Percentiles rank a stretch among this genome's conserved stretches.
Conservation (phyloP, 2,888 invertebrate species). For the Caenorhabditis sinica region DNA sequence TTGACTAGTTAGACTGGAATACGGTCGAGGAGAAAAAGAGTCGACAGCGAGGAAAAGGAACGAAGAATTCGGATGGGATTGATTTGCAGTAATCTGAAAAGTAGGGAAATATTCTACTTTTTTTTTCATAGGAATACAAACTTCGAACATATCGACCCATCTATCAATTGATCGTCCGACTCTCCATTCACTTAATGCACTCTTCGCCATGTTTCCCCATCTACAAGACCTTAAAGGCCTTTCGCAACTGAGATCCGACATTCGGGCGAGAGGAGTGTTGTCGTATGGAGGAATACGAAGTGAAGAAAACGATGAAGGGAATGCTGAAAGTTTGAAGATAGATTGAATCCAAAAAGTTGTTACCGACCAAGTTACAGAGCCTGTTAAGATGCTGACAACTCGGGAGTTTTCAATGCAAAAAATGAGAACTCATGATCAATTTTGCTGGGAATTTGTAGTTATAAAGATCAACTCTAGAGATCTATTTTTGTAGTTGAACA, state of each 20-base stretch:
- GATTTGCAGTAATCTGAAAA: slow-evolving; percentile 51
- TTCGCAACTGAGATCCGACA: slow-evolving; percentile 75
- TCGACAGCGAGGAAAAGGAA: slow-evolving; percentile 82
- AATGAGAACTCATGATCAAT: too few relatives aligned
- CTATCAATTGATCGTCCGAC: slow-evolving; percentile 74
- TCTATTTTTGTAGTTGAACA: too few relatives aligned
- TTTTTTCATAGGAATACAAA: neutral
- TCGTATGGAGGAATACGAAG: slow-evolving; percentile 62
- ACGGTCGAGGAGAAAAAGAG: slow-evolving; percentile 79
- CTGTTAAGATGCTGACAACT: too few relatives aligned
- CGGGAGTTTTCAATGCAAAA: too few relatives aligned
- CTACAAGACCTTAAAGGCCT: slow-evolving; percentile 64
- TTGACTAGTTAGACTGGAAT: slow-evolving; percentile 77
- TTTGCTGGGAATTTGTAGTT: too few relatives aligned
- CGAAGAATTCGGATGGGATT: slow-evolving; percentile 75
- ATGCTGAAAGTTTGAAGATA: slow-evolving; percentile 55
- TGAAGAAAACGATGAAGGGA: slow-evolving; percentile 67
- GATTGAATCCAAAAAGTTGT: neutral
- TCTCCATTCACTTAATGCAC: slow-evolving; percentile 74
- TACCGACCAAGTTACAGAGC: too few relatives aligned
- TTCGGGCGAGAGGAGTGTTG: slow-evolving; percentile 62
- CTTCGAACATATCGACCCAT: slow-evolving; percentile 75
- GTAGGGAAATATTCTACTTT: neutral
- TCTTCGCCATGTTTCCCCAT: slow-evolving; percentile 70
- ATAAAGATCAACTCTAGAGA: too few relatives aligned